Evolutionary conservation across 2,113 vertebrate genomes (phyloP).

Genomic region (Anhinga anhinga): DNA sequence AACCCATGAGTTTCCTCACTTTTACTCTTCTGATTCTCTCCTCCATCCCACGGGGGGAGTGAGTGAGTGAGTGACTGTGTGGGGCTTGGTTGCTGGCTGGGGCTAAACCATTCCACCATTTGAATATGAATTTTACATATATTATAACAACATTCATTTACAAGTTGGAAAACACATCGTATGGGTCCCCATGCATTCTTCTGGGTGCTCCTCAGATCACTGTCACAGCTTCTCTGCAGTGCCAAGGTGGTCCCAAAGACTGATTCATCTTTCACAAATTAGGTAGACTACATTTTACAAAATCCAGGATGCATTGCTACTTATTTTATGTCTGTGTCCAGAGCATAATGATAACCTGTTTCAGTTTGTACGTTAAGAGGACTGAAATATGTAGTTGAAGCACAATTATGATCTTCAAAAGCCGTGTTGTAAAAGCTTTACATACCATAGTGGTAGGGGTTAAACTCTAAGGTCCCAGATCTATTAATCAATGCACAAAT

Average conservation of each 20-base stretch:
- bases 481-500: not conserved
- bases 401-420: not conserved
- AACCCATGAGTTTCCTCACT: no score
- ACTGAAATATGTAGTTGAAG: not conserved
- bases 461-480: not conserved
- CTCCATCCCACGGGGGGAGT: no score
- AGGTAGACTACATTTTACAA: not conserved
- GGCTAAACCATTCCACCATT: not conserved
- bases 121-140: not conserved
- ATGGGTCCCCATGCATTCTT: accelerated
- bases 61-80: no score
- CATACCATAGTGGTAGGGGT: not conserved
- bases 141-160: not conserved
- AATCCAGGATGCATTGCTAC: not conserved
- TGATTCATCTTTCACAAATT: not conserved
- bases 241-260: not conserved
- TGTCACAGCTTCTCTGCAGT: not conserved
- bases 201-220: not conserved
- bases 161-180: not conserved
- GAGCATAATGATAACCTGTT: not conserved
- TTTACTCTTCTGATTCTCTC: no score
- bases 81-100: no score
- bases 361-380: not conserved
- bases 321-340: not conserved
- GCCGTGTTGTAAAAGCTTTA: not conserved